Conservation (phyloP, 35 echinoderm and acorn worm species). For the Apostichopus parvimensis region DNA sequence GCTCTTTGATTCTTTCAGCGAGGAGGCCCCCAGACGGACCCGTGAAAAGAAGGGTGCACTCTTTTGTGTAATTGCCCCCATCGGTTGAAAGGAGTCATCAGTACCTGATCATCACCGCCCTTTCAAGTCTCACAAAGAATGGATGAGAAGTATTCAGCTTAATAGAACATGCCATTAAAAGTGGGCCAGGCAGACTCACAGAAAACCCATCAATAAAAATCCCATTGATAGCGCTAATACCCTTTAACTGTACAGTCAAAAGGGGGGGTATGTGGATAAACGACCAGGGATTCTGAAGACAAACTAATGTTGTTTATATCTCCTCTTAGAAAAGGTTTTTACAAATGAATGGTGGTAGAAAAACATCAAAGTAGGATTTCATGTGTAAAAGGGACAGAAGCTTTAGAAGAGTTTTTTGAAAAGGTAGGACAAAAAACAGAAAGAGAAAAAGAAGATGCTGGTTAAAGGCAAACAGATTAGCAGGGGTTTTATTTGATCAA, state of each 20-base stretch:
- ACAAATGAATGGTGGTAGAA: conserved; percentile 36
- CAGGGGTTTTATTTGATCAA: conserved; percentile 26
- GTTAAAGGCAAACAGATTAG: conserved; percentile 55
- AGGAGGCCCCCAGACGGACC: conserved; percentile 14
- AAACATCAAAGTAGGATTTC: conserved; percentile 45
- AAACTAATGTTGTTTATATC: conserved; percentile 56
- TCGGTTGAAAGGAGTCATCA: conserved; percentile 26
- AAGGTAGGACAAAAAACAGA: no score
- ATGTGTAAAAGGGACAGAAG: conserved; percentile 7
- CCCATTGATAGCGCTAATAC: conserved; percentile 45
- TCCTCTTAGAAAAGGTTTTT: conserved; percentile 28
- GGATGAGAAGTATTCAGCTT: conserved; percentile 36
- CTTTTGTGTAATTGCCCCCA: conserved; percentile 42
- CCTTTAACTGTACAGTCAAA: conserved; percentile 31
- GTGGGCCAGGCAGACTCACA: conserved; percentile 31
- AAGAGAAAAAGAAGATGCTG: neutral
- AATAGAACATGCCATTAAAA: conserved; percentile 62
- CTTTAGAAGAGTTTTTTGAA: neutral
- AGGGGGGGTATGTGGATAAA: conserved; percentile 26
- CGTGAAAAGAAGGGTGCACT: conserved; percentile 22
- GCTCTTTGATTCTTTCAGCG: no score
- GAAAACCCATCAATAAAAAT: conserved; percentile 52
- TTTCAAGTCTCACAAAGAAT: conserved; percentile 38
- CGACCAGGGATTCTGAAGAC: conserved; percentile 19
- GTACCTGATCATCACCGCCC: conserved; percentile 41